These are phyloP conservation scores for Cephalopholis sonnerati DNA, from an alignment of 2,113 vertebrate genomes.

Conservation along the genomic window DNA sequence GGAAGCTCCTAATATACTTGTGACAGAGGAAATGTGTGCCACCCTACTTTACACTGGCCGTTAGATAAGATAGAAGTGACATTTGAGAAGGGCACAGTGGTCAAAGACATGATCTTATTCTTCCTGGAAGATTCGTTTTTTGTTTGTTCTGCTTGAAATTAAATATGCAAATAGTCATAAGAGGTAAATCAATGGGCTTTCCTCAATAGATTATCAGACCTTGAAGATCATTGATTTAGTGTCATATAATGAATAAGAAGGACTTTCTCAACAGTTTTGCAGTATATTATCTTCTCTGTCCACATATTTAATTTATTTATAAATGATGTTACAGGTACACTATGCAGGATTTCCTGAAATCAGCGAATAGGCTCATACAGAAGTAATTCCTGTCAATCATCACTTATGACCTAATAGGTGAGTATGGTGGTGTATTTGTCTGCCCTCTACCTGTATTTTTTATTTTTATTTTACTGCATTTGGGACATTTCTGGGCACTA, in stretches of 20 bases:
- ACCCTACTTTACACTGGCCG: background rate
- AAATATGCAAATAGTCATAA: background rate
- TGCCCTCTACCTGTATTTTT: too few species aligned
- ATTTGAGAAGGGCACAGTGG: background rate
- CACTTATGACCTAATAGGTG: too few species aligned
- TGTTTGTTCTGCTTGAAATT: background rate
- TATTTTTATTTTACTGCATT: too few species aligned
- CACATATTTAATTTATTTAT: too few species aligned
- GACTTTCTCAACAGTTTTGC: background rate
- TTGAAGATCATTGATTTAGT: background rate
- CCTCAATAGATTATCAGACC: background rate
- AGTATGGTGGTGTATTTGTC: too few species aligned
- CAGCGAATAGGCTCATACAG: too few species aligned
- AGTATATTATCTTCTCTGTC: background rate
- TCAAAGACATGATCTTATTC: background rate
- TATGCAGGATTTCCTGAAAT: too few species aligned
- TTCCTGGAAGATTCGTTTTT: background rate
- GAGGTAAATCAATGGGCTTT: background rate
- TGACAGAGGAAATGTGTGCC: background rate
- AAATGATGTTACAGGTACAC: too few species aligned
- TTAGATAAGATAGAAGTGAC: background rate
- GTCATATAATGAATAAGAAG: background rate
- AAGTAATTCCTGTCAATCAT: too few species aligned
- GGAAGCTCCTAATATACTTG: background rate
- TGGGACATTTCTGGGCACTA: too few species aligned